phyloP scores from a whole-genome alignment of 1,140 invertebrate genomes.

The Globodera rostochiensis region DNA sequence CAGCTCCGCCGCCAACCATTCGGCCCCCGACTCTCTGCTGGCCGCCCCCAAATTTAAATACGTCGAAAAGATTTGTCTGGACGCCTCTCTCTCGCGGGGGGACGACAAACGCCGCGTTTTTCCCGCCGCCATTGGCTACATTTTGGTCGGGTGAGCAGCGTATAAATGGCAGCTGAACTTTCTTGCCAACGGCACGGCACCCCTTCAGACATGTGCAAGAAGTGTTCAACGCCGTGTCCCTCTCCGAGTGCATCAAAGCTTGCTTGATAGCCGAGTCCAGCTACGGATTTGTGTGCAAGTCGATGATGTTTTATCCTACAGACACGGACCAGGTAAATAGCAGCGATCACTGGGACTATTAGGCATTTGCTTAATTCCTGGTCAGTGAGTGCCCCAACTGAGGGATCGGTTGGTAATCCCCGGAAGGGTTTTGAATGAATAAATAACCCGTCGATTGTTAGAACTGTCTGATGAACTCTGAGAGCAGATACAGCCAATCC shows the following conservation, averaged over 20 bases:
- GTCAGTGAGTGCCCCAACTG: too few species aligned
- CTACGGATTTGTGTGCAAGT: constrained; percentile 36
- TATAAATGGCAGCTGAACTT: neutral
- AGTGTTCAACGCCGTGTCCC: constrained; percentile 34
- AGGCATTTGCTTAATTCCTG: too few species aligned
- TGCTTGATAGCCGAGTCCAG: constrained; percentile 29
- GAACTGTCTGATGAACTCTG: constrained; percentile 41
- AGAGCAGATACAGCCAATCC: constrained; percentile 38
- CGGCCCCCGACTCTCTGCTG: constrained; percentile 9
- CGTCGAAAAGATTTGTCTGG: constrained; percentile 21
- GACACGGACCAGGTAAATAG: constrained; percentile 30
- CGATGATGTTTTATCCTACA: constrained; percentile 36
- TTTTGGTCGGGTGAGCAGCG: constrained; percentile 30
- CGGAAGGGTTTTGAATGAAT: neutral
- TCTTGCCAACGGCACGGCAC: neutral
- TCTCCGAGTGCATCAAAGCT: constrained; percentile 32
- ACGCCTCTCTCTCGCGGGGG: constrained; percentile 6
- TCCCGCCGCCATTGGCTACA: constrained; percentile 25
- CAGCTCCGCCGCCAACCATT: constrained; percentile 25
- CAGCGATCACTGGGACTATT: too few species aligned
- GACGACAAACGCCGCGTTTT: constrained; percentile 20
- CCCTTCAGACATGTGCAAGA: constrained; percentile 35
- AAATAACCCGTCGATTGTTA: neutral
- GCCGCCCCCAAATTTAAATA: constrained; percentile 26
- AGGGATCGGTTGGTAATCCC: too few species aligned